Evolutionary conservation across 2,888 invertebrate species (phyloP), one percentile per base, ranked within the genome.

Genomic region (Lepidocyrtinus sp.): DNA sequence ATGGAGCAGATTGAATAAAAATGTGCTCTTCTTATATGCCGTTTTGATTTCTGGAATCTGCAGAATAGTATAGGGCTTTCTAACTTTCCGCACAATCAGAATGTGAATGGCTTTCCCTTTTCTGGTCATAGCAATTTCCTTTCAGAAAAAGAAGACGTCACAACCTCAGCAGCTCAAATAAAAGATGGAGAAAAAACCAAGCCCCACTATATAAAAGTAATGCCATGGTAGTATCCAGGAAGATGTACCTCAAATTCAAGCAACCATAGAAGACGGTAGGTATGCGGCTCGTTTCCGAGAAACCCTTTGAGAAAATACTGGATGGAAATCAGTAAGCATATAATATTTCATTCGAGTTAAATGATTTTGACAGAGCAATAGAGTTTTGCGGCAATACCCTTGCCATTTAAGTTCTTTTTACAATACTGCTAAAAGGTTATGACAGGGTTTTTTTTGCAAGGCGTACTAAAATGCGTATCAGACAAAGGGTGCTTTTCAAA

Each of bases 331-430:
- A 12, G 55, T 55, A 5, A 55, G 9, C n/a, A 55, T n/a, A n/a
- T 55, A 55, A 55, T 55, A 55, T 59, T 55, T 22, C 21, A 25
- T 19, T 27, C 36, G 62, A 45, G 25, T 46, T 45, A 21, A 73
- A 64, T 46, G 73, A 73, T 26, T 73, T 46, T 73, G 73, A 73
- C 55, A 55, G n/a, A 55, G 55, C 36, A 36, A 36, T n/a, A n/a
- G n/a, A n/a, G n/a, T n/a, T n/a, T n/a, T n/a, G n/a, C n/a, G n/a
- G n/a, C n/a, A n/a, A n/a, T n/a, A n/a, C n/a, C n/a, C n/a, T n/a
- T n/a, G n/a, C n/a, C n/a, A n/a, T n/a, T n/a, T n/a, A n/a, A n/a
- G n/a, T n/a, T n/a, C n/a, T n/a, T n/a, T n/a, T n/a, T n/a, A n/a
- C n/a, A n/a, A n/a, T n/a, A n/a, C n/a, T n/a, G n/a, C n/a, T n/a